phyloP scores from a whole-genome alignment of 1,140 invertebrate species.

The Stegodyphus mimosarum region DNA sequence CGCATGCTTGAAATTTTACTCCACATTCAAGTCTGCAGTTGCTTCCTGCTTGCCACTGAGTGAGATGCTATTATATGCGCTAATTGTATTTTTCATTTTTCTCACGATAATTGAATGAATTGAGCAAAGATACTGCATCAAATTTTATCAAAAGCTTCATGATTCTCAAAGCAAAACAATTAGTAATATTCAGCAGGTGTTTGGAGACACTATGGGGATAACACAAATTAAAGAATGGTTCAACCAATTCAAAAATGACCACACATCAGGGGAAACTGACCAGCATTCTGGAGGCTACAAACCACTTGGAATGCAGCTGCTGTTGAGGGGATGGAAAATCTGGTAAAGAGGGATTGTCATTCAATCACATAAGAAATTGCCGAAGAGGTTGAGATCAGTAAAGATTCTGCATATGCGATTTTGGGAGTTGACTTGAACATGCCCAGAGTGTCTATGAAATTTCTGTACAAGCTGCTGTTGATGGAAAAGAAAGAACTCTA shows the following conservation, averaged over 20 bases:
- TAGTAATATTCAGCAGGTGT: constrained; percentile 61
- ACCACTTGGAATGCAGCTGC: constrained; percentile 61
- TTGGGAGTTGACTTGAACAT: neutral
- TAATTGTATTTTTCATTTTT: neutral
- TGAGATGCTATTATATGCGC: neutral
- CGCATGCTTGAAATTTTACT: neutral
- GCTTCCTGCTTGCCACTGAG: neutral
- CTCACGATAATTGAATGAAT: neutral
- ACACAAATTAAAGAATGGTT: constrained; percentile 63
- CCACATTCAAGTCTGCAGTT: constrained; percentile 25
- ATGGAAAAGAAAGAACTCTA: too few relatives aligned
- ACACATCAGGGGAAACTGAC: constrained; percentile 62
- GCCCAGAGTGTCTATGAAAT: too few relatives aligned
- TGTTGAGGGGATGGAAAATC: constrained; percentile 49
- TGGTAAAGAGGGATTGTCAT: neutral
- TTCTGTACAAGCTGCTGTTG: too few relatives aligned
- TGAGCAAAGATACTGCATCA: constrained; percentile 59
- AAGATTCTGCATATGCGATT: neutral
- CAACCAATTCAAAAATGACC: constrained; percentile 63
- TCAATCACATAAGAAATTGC: too few relatives aligned
- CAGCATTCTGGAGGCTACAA: constrained; percentile 57
- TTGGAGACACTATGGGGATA: constrained; percentile 63
- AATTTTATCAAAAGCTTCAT: constrained; percentile 61
- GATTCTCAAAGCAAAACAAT: constrained; percentile 60
- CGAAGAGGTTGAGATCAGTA: neutral